These are phyloP conservation scores for Pipistrellus nathusii DNA, from an alignment of 2,797 vertebrate genomes.

Conservation along the genomic window DNA sequence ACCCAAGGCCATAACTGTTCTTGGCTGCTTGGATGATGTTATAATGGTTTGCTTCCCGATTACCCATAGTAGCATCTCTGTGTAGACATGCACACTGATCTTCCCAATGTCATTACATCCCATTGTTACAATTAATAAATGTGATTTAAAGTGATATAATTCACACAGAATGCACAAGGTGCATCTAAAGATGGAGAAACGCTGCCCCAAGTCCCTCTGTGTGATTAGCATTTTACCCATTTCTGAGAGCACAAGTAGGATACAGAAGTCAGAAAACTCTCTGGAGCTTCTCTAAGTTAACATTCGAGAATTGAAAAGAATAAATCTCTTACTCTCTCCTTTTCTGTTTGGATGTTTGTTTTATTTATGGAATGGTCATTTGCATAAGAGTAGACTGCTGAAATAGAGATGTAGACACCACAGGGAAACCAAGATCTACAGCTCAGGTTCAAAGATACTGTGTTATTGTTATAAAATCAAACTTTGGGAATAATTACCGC, in stretches of 20 bases:
- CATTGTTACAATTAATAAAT: slow-evolving; percentile 36
- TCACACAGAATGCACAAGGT: neutral
- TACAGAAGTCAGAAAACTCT: neutral
- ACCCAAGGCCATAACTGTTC: neutral
- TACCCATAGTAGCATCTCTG: neutral
- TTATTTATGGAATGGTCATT: neutral
- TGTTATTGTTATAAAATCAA: neutral
- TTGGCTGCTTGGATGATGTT: neutral
- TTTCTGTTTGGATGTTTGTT: neutral
- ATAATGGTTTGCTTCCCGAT: neutral
- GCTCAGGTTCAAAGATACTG: neutral
- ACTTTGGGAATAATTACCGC: neutral
- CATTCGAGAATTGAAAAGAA: neutral
- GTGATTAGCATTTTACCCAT: neutral
- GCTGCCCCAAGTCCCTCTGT: neutral
- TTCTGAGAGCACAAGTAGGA: slow-evolving; percentile 4
- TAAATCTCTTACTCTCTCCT: neutral
- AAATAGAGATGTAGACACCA: neutral
- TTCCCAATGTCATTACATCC: slow-evolving; percentile 10
- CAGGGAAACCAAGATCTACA: neutral
- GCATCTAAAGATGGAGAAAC: neutral
- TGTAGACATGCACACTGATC: neutral
- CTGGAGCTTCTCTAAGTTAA: neutral
- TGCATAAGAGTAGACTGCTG: neutral
- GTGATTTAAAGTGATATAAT: neutral